Evolutionary conservation across 2,888 invertebrate genomes (phyloP), one percentile per base, ranked within the genome.

Genomic region (Cosmia pyralina): DNA sequence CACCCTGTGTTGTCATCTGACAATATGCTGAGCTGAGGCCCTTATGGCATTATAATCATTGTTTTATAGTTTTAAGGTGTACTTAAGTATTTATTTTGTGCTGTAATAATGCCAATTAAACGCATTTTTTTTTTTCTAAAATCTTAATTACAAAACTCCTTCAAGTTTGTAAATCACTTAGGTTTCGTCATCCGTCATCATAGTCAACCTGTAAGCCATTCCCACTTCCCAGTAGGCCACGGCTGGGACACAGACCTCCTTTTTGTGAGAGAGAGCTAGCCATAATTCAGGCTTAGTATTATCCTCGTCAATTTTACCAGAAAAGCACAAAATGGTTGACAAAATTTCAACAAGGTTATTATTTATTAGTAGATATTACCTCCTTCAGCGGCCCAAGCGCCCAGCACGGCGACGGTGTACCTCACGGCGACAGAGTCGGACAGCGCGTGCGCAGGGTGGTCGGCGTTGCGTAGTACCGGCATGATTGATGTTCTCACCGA

Each of bases 391-490:
- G 94, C 92, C 93, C 94, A 96, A 4, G 96, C 85, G 1, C 91
- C 94, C 1, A 95, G 89, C 38, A 96, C 96, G 2, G 96, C 96
- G 55, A 96, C 95, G 1, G 86, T 79, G 75, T 96, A 96, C 73
- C 96, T 88, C 65, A 92, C 87, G 60, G 84, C 90, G 50, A 93
- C 85, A 7, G 95, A 94, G 87, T 96, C 93, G 7, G 91, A 92
- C 57, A 87, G 82, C 69, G 90, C 85, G 46, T 90, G 86, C 50
- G 93, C 93, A 38, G 95, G 94, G 83, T 94, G 92, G 79, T 95
- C 94, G 58, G 91, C 94, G 88, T 93, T 96, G 82, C 93, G 93
- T 77, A 95, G 92, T 38, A 95, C 88, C 82, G 96, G 94, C 95
- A 96, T 95, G 71, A 52, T 46, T 67, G 67, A 55, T 68, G 83